A percentile compares a stretch with the other conserved stretches of the same genome.
These are phyloP conservation scores for Coregonus ussuriensis DNA, from an alignment of 2,797 vertebrate genomes.

Conservation along the genomic window DNA sequence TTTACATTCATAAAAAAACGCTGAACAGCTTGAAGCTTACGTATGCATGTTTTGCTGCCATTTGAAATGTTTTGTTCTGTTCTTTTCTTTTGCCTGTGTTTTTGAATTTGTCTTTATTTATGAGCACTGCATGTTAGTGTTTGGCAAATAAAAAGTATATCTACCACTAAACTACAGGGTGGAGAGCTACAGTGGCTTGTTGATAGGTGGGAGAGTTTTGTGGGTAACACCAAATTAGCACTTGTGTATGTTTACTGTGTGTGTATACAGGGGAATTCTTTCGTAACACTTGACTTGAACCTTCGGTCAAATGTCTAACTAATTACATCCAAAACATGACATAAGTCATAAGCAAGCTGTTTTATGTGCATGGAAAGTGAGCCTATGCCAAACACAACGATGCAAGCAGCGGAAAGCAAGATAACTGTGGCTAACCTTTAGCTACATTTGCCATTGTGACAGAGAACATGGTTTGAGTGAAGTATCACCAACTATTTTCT, in stretches of 20 bases:
- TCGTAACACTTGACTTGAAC: slow-evolving; percentile 42
- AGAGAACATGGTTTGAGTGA: slow-evolving; percentile 14
- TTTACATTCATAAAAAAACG: slow-evolving; percentile 65
- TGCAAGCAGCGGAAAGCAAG: slow-evolving; percentile 17
- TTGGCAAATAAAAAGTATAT: slow-evolving; percentile 45
- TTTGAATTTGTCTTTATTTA: slow-evolving; percentile 59
- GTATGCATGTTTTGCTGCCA: slow-evolving; percentile 65
- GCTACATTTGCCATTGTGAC: neutral
- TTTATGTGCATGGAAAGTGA: slow-evolving; percentile 10
- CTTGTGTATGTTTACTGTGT: slow-evolving; percentile 31
- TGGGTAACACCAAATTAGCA: too few relatives aligned
- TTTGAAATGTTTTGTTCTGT: slow-evolving; percentile 35
- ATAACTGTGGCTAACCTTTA: neutral
- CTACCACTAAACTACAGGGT: slow-evolving; percentile 55
- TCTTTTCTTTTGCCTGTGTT: slow-evolving; percentile 36
- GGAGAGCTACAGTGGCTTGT: too few relatives aligned
- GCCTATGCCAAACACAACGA: neutral
- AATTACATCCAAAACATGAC: slow-evolving; percentile 35
- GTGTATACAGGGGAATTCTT: slow-evolving; percentile 32
- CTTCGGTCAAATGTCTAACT: slow-evolving; percentile 27
- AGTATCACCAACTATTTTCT: slow-evolving; percentile 18
- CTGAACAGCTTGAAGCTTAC: slow-evolving; percentile 56
- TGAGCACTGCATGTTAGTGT: slow-evolving; percentile 65
- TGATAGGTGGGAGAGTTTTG: too few relatives aligned
- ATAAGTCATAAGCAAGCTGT: neutral